These are phyloP conservation scores for Amphipoea oculea DNA, from an alignment of 2,888 invertebrate species.

Conservation along the genomic window DNA sequence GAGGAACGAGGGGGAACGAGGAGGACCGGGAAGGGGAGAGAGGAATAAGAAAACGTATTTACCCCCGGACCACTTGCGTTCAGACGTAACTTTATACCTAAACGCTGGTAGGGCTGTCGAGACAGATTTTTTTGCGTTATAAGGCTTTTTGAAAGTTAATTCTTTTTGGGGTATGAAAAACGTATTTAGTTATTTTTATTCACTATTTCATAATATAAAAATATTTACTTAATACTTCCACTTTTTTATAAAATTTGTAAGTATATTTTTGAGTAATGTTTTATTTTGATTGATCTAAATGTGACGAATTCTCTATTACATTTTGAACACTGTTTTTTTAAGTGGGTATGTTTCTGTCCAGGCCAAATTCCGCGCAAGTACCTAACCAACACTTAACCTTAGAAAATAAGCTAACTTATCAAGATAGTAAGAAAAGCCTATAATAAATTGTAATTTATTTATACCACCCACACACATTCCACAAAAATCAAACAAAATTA, in stretches of 20 bases:
- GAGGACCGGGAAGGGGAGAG: constrained; percentile 42
- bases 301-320: background rate
- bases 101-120: constrained; percentile 77
- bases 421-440: background rate
- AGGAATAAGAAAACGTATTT: constrained; percentile 85
- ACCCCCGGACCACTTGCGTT: constrained; percentile 81
- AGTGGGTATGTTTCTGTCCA: background rate
- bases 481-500: constrained; percentile 18
- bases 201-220: background rate
- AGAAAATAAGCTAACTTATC: background rate
- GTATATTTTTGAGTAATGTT: background rate
- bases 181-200: background rate
- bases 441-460: constrained; percentile 5
- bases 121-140: background rate
- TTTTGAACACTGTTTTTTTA: background rate
- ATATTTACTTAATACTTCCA: too few relatives aligned
- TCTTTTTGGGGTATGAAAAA: background rate
- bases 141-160: background rate
- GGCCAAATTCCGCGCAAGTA: background rate
- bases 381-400: background rate
- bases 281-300: background rate
- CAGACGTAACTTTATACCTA: constrained; percentile 82
- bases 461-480: constrained; percentile 4
- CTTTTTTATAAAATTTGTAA: background rate
- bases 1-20: constrained; percentile 43